Conservation (phyloP, 2,888 invertebrate species). For the Phyllotreta striolata region DNA sequence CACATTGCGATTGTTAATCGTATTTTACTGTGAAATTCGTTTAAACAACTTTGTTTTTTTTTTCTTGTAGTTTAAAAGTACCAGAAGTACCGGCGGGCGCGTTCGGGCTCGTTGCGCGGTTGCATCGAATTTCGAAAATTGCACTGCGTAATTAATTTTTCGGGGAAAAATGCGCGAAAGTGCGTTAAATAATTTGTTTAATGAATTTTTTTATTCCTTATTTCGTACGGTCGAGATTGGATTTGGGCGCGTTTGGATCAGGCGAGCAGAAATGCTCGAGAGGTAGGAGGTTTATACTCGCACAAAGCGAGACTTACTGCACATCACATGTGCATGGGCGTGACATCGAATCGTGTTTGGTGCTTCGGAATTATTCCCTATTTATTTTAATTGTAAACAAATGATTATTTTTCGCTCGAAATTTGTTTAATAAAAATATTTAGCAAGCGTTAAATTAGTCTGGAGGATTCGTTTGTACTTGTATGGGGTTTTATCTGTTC, state of each 20-base stretch:
- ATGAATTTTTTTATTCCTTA: constrained; percentile 28
- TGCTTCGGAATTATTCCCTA: neutral
- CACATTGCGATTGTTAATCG: too few relatives aligned
- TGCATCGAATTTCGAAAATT: too few relatives aligned
- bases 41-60: too few relatives aligned
- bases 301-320: constrained; percentile 9
- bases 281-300: constrained; percentile 37
- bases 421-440: too few relatives aligned
- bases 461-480: too few relatives aligned
- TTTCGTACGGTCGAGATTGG: constrained; percentile 40
- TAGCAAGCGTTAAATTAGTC: too few relatives aligned
- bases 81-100: neutral
- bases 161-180: neutral
- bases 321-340: constrained; percentile 28
- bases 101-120: neutral
- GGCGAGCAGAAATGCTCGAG: constrained; percentile 54
- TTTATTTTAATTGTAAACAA: too few relatives aligned
- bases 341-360: constrained; percentile 3
- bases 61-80: too few relatives aligned
- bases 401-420: too few relatives aligned
- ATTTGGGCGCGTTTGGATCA: constrained; percentile 59
- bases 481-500: too few relatives aligned
- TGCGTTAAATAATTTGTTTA: neutral
- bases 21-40: too few relatives aligned
- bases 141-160: too few relatives aligned